Evolutionary conservation across 2,797 vertebrate species (phyloP).

Genomic region (Octomys mimax): DNA sequence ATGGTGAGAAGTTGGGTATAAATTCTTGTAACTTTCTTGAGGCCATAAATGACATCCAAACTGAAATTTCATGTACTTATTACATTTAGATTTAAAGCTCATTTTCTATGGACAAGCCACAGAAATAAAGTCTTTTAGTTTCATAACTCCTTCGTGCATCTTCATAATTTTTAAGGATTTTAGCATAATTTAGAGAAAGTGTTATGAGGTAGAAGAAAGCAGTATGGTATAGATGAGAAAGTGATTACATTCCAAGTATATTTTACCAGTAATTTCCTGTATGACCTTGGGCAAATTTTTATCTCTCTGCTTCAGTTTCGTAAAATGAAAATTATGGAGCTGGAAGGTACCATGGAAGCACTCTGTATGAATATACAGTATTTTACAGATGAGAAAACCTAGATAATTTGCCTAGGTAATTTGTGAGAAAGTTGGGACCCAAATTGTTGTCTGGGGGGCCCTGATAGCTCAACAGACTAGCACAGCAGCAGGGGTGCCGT

Average conservation of each 20-base stretch:
- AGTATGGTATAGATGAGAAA: slow-evolving; percentile 23
- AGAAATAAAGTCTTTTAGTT: slow-evolving; percentile 40
- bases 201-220: slow-evolving; percentile 26
- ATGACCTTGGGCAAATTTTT: slow-evolving; percentile 62
- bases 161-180: slow-evolving; percentile 46
- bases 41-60: not conserved
- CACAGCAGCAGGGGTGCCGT: no score
- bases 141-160: slow-evolving; percentile 37
- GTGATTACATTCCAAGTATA: not conserved
- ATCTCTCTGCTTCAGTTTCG: slow-evolving; percentile 64
- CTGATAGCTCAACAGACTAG: no score
- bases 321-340: slow-evolving; percentile 49
- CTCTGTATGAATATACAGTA: not conserved
- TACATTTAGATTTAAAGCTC: slow-evolving; percentile 52
- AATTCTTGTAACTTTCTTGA: slow-evolving; percentile 50
- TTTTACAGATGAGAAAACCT: slow-evolving; percentile 66
- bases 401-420: slow-evolving; percentile 48
- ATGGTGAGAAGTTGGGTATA: slow-evolving; percentile 48
- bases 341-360: slow-evolving; percentile 25
- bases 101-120: slow-evolving; percentile 53
- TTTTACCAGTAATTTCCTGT: slow-evolving; percentile 47
- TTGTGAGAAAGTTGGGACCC: slow-evolving; percentile 26
- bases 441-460: not conserved
- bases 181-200: slow-evolving; percentile 51
- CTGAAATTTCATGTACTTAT: slow-evolving; percentile 44